Evolutionary conservation across 1,140 invertebrate species (phyloP).

Genomic region (Drosophila fuyamai): DNA sequence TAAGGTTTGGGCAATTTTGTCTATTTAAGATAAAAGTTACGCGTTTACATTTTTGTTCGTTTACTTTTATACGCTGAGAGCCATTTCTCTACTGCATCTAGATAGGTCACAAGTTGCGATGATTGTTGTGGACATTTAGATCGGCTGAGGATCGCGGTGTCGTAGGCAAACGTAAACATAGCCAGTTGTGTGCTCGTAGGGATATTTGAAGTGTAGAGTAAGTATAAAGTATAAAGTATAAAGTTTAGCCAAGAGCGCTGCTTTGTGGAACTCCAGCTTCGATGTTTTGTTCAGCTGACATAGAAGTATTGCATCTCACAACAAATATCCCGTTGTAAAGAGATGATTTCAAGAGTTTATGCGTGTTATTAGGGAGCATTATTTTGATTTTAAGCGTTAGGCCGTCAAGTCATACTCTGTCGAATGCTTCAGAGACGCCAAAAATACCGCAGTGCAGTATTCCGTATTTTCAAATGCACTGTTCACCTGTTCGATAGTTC

Average conservation of each 20-base stretch:
- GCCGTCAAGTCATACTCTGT: background rate
- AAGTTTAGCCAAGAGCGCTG: background rate
- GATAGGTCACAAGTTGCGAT: background rate
- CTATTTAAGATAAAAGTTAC: background rate
- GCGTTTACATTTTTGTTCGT: background rate
- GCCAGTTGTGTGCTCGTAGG: conserved; percentile 1
- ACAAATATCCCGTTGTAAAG: background rate
- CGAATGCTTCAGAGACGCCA: background rate
- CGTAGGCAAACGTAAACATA: background rate
- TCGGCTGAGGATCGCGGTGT: background rate
- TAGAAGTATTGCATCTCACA: background rate
- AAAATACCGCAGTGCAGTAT: conserved; percentile 3
- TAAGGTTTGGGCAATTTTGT: background rate
- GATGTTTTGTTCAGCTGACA: background rate
- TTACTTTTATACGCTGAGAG: background rate
- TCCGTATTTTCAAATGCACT: background rate
- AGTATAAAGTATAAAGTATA: background rate
- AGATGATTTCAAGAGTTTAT: background rate
- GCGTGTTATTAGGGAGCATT: background rate
- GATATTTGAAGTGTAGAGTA: background rate
- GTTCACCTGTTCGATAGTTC: background rate
- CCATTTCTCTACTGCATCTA: background rate
- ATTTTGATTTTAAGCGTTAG: too few relatives aligned
- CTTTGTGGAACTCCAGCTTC: background rate
- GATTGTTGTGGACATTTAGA: background rate